Evolutionary conservation across 2,113 vertebrate species (phyloP).

Genomic region (Urocitellus parryii): DNA sequence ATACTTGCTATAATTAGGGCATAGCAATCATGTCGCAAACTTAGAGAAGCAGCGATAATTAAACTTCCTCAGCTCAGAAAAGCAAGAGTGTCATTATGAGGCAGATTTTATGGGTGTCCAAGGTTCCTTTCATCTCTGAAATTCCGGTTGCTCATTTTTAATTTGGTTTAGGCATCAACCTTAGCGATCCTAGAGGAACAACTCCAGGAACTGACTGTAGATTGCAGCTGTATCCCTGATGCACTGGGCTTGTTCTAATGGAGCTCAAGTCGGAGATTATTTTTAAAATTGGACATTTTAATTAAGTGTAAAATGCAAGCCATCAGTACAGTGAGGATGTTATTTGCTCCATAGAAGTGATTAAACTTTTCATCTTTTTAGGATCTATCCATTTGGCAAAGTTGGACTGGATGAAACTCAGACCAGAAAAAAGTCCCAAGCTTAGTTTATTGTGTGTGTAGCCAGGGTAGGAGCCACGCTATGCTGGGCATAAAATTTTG

Average conservation of each 20-base stretch:
- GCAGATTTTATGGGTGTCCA: conserved; percentile 39
- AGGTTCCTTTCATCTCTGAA: conserved; percentile 53
- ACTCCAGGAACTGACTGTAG: not conserved
- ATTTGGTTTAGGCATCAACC: conserved; percentile 3
- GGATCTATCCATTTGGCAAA: not conserved
- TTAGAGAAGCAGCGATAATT: conserved; percentile 1
- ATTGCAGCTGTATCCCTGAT: not conserved
- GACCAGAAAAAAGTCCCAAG: not conserved
- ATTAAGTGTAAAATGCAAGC: not conserved
- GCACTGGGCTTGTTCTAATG: not conserved
- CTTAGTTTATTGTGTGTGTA: not conserved
- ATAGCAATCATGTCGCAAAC: not conserved
- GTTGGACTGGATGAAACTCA: not conserved
- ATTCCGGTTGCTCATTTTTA: conserved; percentile 38
- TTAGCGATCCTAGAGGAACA: not conserved
- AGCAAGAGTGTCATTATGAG: not conserved
- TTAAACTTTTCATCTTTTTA: not conserved
- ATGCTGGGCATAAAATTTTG: not conserved
- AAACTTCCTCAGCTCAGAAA: conserved; percentile 10
- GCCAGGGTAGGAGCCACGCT: not conserved
- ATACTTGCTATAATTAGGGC: not conserved
- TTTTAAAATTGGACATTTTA: conserved; percentile 33
- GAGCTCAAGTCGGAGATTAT: not conserved
- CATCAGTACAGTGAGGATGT: not conserved
- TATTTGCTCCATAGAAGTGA: not conserved